Evolutionary conservation across 2,113 vertebrate species (phyloP).

Genomic region (Bolborhynchus lineola): DNA sequence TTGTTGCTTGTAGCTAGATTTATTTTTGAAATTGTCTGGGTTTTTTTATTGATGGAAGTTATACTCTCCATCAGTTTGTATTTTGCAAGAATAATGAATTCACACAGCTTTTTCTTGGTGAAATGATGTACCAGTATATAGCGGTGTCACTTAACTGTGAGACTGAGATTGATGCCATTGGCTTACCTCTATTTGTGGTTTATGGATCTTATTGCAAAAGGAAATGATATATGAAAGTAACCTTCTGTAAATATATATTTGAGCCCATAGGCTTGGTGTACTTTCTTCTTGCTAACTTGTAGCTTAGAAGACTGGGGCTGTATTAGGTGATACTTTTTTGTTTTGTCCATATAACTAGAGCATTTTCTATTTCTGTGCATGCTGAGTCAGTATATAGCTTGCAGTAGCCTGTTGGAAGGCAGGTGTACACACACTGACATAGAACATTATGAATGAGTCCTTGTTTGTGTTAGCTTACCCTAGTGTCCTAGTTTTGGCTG

Average conservation of each 20-base stretch:
- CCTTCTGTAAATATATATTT: neutral
- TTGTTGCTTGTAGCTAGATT: neutral
- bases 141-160: neutral
- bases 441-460: neutral
- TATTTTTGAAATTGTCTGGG: neutral
- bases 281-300: neutral
- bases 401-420: neutral
- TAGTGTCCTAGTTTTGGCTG: neutral
- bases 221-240: neutral
- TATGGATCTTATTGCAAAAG: neutral
- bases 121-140: neutral
- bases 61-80: neutral
- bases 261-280: neutral
- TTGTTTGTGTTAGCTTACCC: neutral
- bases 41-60: neutral
- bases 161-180: neutral
- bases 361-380: neutral
- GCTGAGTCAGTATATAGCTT: neutral
- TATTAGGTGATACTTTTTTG: neutral
- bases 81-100: neutral
- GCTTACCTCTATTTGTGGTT: neutral
- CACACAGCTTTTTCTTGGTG: neutral
- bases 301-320: neutral
- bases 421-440: fast-evolving
- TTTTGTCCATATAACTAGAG: fast-evolving